These are phyloP conservation scores for Spea hammondii DNA, from an alignment of 2,797 vertebrate genomes.

Conservation along the genomic window DNA sequence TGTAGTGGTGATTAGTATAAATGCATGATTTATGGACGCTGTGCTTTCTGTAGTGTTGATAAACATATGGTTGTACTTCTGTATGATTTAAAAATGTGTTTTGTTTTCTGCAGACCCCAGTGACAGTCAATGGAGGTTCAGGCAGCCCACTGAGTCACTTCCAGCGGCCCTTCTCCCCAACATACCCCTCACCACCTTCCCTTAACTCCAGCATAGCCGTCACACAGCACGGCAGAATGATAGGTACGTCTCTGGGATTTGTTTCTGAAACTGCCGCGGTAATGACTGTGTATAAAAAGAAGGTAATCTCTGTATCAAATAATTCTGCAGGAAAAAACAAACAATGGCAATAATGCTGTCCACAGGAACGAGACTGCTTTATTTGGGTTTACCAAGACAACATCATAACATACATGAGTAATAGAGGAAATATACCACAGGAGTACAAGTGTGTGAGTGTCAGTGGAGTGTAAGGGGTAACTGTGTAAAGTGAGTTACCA, in stretches of 20 bases:
- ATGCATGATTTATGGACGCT: not conserved
- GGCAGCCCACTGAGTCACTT: constrained; percentile 75
- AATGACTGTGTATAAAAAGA: no score
- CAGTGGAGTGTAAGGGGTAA: no score
- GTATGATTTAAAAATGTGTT: constrained; percentile 19
- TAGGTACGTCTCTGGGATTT: constrained; percentile 73
- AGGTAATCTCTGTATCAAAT: no score
- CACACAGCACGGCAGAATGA: constrained; percentile 79
- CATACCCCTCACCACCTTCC: constrained; percentile 80
- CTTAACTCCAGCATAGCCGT: constrained; percentile 76
- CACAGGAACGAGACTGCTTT: no score
- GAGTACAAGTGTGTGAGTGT: no score
- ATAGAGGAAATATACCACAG: no score
- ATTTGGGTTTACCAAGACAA: no score
- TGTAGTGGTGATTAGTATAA: not conserved
- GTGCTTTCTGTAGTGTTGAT: not conserved
- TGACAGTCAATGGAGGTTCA: constrained; percentile 87
- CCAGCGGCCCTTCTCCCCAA: constrained; percentile 86
- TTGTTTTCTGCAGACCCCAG: constrained; percentile 77
- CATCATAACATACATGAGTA: no score
- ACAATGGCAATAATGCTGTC: no score
- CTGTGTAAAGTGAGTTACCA: no score
- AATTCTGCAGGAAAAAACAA: no score
- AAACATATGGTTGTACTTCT: constrained; percentile 52
- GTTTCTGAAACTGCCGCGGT: not conserved